Evolutionary conservation across 2,888 invertebrate genomes (phyloP).

Genomic region (Drosophila histrio): DNA sequence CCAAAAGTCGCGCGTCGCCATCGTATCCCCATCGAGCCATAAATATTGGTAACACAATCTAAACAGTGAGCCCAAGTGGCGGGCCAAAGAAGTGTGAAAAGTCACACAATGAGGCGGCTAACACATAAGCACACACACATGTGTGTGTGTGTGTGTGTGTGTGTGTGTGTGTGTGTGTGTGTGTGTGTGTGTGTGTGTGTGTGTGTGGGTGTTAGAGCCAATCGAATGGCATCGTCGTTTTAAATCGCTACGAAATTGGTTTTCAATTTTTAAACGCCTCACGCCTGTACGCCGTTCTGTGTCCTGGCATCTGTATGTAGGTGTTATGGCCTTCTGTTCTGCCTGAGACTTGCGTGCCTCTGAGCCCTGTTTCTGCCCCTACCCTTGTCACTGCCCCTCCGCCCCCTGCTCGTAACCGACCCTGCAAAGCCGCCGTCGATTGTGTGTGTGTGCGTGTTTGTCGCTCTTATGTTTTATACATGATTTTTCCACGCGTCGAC

Average conservation of each 20-base stretch:
- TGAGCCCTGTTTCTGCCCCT: slow-evolving; percentile 13
- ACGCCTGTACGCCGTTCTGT: slow-evolving; percentile 19
- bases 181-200: slow-evolving; percentile 3
- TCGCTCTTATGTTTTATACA: slow-evolving; percentile 73
- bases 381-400: background rate
- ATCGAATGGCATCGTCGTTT: slow-evolving; percentile 47
- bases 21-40: slow-evolving; percentile 72
- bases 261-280: slow-evolving; percentile 77
- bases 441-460: slow-evolving; percentile 52
- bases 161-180: background rate
- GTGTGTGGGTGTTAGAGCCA: slow-evolving; percentile 8
- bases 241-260: slow-evolving; percentile 77
- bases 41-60: slow-evolving; percentile 79
- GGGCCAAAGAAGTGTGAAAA: slow-evolving; percentile 68
- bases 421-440: background rate
- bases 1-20: slow-evolving; percentile 55
- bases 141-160: background rate
- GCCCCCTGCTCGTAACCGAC: background rate
- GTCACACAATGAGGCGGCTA: slow-evolving; percentile 58
- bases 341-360: slow-evolving; percentile 50
- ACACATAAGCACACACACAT: slow-evolving; percentile 14
- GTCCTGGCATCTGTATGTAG: slow-evolving; percentile 28
- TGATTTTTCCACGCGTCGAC: slow-evolving; percentile 60
- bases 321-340: slow-evolving; percentile 16
- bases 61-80: slow-evolving; percentile 61